Evolutionary conservation across 2,797 vertebrate species (phyloP), one percentile per base, ranked within the genome.

Genomic region (Microctenopoma steveboyesi): DNA sequence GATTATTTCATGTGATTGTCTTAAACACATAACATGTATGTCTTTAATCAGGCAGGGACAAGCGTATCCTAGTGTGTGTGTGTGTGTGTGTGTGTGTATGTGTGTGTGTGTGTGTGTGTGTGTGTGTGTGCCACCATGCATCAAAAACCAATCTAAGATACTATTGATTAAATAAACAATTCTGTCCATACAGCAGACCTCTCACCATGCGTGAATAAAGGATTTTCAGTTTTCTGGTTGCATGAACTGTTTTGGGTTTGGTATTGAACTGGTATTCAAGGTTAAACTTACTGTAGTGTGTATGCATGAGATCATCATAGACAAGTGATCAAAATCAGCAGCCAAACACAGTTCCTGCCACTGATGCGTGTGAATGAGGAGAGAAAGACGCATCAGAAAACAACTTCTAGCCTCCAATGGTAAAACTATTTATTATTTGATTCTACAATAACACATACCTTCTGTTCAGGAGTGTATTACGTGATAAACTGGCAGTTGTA

Each of bases 111-210:
- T 72, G 73, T 66, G 60, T 50, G 33, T 62, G 52, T 77, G 47
- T 74, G 57, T 67, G 37, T 37, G 10, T 11, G 37, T 55, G 56
- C 43, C 42, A 49, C 13, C 64, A 58, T 83, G 75, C 35, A 42
- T 86, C 78, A 77, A 28, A 58, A 72, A 78, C 73, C 63, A 69
- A 79, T 66, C 45, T 70, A 40, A 55, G 63, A 75, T 69, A 63
- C 27, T 89, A 86, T 89, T 90, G 82, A 87, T 89, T 58, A 72
- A 87, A 90, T 89, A 86, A 85, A 88, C 76, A 68, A 54, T 27
- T 59, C 35, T 83, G 81, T 88, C 87, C 86, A 81, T 64, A 80
- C 60, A 78, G 54, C 75, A 79, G 79, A 49, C 37, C 70, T 71
- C 60, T 78, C n/a, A 70, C 60, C 74, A 77, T 8, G 2, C 49